Conservation (phyloP, 2,797 vertebrate genomes). For the Micropoecilia bifurca region DNA sequence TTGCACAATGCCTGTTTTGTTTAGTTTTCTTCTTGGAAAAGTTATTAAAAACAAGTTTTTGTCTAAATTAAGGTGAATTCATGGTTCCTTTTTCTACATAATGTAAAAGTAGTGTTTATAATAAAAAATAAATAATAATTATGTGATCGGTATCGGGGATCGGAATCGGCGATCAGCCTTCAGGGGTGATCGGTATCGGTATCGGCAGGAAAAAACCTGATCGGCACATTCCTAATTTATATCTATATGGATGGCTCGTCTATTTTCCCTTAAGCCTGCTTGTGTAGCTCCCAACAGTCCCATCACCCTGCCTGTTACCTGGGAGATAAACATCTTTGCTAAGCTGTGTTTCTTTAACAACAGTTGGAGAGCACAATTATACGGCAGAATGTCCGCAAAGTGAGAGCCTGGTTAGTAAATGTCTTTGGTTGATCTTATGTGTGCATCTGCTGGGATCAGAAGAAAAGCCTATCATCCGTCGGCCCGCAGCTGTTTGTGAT, state of each 20-base stretch:
- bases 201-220: too few relatives aligned
- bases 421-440: constrained; percentile 9
- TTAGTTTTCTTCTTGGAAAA: too few relatives aligned
- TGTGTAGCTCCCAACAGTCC: not conserved
- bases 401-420: constrained; percentile 34
- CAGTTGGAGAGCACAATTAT: not conserved
- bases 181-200: too few relatives aligned
- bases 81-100: too few relatives aligned
- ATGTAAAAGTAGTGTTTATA: too few relatives aligned
- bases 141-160: too few relatives aligned
- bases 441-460: constrained; percentile 45
- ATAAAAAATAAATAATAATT: too few relatives aligned
- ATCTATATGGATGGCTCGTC: not conserved
- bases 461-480: constrained; percentile 48
- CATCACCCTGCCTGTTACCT: not conserved
- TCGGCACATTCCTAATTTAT: too few relatives aligned
- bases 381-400: constrained; percentile 13
- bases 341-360: constrained; percentile 11
- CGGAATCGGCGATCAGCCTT: too few relatives aligned
- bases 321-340: constrained; percentile 9
- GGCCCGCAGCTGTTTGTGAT: constrained; percentile 47
- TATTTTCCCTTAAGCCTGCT: constrained; percentile 2
- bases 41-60: too few relatives aligned
- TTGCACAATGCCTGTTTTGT: too few relatives aligned
- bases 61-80: too few relatives aligned